Percentiles rank a stretch among this genome's conserved stretches.
phyloP scores from a whole-genome alignment of 1,140 invertebrate species.

The Drosophila suzukii region DNA sequence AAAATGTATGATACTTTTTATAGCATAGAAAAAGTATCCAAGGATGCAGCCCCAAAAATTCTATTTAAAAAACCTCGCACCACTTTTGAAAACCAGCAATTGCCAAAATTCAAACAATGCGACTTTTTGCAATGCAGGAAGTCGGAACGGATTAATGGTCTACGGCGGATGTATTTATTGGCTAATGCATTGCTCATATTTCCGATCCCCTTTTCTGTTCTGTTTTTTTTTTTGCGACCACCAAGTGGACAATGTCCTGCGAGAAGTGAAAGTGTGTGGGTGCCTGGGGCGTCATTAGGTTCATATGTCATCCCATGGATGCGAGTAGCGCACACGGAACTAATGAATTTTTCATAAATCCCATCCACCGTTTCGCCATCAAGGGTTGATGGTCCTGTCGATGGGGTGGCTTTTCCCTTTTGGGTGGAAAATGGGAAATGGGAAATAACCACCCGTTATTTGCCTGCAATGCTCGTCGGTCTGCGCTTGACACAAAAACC shows the following conservation, averaged over 20 bases:
- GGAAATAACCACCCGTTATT: conserved; percentile 8
- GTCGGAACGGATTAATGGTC: conserved; percentile 32
- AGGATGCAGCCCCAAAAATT: neutral
- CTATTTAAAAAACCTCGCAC: neutral
- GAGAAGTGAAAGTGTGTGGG: neutral
- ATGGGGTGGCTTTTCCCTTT: conserved; percentile 42
- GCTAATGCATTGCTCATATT: conserved; percentile 30
- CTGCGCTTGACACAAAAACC: conserved; percentile 80
- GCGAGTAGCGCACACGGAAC: conserved; percentile 51
- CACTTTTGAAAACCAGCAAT: neutral
- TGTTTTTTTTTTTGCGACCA: conserved; percentile 25
- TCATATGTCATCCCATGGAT: conserved; percentile 68
- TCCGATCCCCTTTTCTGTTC: conserved; percentile 10
- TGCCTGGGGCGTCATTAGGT: conserved; percentile 65
- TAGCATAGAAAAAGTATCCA: neutral
- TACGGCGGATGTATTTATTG: conserved; percentile 40
- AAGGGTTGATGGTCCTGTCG: conserved; percentile 35
- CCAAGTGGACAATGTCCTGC: conserved; percentile 52
- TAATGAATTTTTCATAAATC: conserved; percentile 80
- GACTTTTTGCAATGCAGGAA: conserved; percentile 21
- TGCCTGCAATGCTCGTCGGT: conserved; percentile 10
- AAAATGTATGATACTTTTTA: neutral
- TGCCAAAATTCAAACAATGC: conserved; percentile 4
- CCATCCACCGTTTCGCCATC: conserved; percentile 38
- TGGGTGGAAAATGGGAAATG: conserved; percentile 2